phyloP scores from a whole-genome alignment of 2,113 vertebrate genomes.

The Pollimyrus isidori region DNA sequence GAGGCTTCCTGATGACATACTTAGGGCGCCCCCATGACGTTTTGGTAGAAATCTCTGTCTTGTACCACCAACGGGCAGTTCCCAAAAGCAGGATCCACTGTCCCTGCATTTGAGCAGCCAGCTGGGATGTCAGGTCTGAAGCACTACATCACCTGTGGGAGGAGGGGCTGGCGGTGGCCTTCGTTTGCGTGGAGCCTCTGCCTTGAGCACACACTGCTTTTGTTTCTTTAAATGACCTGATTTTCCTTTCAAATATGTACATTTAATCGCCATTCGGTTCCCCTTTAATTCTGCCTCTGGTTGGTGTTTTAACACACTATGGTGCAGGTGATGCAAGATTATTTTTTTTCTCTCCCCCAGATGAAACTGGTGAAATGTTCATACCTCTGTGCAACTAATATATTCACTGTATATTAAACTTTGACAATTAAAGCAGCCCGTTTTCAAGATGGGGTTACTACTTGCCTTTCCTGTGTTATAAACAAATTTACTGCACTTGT shows the following conservation, averaged over 20 bases:
- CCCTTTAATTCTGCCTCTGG: neutral
- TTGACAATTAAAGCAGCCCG: neutral
- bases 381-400: neutral
- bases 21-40: neutral
- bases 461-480: neutral
- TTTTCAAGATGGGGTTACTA: neutral
- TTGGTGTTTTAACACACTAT: neutral
- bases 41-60: neutral
- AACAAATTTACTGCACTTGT: neutral
- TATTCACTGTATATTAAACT: neutral
- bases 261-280: neutral
- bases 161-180: neutral
- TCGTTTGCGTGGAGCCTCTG: neutral
- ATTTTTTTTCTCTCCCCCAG: neutral
- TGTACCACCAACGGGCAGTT: neutral
- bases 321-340: neutral
- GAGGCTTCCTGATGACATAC: neutral
- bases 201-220: neutral
- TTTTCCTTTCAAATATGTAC: neutral
- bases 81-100: neutral
- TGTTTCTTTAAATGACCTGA: neutral
- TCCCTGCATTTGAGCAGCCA: neutral
- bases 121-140: neutral
- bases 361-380: slow-evolving; percentile 1
- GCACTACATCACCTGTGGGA: neutral